These are phyloP conservation scores for Enteromius fasciolatus DNA, from an alignment of 2,797 vertebrate genomes.

Conservation along the genomic window DNA sequence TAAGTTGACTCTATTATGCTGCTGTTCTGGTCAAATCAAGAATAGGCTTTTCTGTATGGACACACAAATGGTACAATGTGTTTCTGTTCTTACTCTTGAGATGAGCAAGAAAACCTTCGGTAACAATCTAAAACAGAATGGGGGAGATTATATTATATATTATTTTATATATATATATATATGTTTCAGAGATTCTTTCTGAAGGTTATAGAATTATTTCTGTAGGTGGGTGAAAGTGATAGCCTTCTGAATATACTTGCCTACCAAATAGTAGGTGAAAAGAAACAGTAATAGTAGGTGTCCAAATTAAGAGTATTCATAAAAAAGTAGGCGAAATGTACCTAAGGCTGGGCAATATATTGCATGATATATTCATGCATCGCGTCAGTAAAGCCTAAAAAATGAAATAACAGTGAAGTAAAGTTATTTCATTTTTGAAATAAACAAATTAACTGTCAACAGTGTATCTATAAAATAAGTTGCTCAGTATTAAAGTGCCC, in stretches of 20 bases:
- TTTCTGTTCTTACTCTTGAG: constrained; percentile 28
- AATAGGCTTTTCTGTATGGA: constrained; percentile 33
- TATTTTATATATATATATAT: not conserved
- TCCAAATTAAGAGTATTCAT: too few species aligned
- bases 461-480: not conserved
- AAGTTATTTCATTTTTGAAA: not conserved
- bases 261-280: not conserved
- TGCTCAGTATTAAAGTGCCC: not conserved
- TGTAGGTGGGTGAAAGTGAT: not conserved
- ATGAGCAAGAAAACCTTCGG: not conserved
- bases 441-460: not conserved
- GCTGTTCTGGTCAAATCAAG: constrained; percentile 17
- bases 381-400: too few species aligned
- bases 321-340: too few species aligned
- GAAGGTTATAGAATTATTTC: not conserved
- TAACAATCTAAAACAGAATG: not conserved
- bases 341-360: too few species aligned
- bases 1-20: constrained; percentile 43
- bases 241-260: too few species aligned
- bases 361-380: too few species aligned
- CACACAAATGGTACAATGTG: constrained; percentile 26
- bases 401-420: too few species aligned
- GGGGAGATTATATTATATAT: not conserved
- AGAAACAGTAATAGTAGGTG: not conserved
- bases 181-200: not conserved